These are phyloP conservation scores for Scylla paramamosain DNA, from an alignment of 1,140 invertebrate genomes.

Conservation along the genomic window DNA sequence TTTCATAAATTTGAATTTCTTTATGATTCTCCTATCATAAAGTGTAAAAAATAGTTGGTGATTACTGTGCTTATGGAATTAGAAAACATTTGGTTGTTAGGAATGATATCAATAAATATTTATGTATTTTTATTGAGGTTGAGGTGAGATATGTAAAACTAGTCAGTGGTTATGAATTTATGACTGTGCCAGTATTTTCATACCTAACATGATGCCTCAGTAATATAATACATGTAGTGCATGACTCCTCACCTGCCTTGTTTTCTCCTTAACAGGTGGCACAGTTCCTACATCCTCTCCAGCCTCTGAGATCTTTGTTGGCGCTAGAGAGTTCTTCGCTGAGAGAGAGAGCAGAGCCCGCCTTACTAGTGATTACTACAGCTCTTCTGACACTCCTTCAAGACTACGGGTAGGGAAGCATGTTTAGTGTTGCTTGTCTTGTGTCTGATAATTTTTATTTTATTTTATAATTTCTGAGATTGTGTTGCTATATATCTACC, in stretches of 20 bases:
- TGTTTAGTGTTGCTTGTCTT: background rate
- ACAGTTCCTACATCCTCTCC: constrained; percentile 36
- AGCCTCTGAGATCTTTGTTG: constrained; percentile 42
- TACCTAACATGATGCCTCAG: no score
- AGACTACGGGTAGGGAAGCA: constrained; percentile 53
- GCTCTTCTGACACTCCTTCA: constrained; percentile 59
- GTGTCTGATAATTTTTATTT: background rate
- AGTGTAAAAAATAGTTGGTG: no score
- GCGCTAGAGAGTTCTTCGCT: constrained; percentile 54
- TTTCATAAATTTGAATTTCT: no score
- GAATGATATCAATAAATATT: no score
- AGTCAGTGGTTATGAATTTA: no score
- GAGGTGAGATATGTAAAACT: no score
- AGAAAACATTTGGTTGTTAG: no score
- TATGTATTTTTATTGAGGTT: no score
- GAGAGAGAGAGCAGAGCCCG: constrained; percentile 48
- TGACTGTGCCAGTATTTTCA: no score
- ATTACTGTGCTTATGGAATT: no score
- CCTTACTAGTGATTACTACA: constrained; percentile 64
- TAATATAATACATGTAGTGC: no score
- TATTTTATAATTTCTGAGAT: background rate
- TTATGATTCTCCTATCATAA: no score
- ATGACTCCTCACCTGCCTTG: background rate
- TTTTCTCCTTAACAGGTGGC: constrained; percentile 56
- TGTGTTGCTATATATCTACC: background rate